Evolutionary conservation across 2,113 vertebrate genomes (phyloP), one percentile per base, ranked within the genome.

Genomic region (Chauna torquata): DNA sequence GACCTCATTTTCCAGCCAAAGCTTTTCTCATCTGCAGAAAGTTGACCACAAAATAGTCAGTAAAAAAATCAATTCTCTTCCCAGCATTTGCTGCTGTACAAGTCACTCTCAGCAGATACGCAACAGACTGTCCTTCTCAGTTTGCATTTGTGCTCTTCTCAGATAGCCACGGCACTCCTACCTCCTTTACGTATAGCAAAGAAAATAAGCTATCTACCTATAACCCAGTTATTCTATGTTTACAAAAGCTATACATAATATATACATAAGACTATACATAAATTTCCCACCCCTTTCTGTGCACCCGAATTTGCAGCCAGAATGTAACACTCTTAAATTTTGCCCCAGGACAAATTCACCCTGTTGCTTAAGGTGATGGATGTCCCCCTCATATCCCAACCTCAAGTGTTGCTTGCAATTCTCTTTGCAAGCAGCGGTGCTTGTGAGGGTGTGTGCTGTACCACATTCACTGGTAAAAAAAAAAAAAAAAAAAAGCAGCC

Each of bases 21-120:
- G 80, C 66, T 92, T 87, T 89, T 85, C 36, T 82, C 49, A 82
- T 86, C 38, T 87, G 57, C 44, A 82, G 82, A 83, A 95, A 50
- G 28, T 57, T 95, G 76, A 94, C 82, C 61, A 44, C 25, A 82
- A 96, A 89, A 79, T 38, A 89, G 70, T 57, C 2, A 70, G 88
- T 66, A 38, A 36, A 94, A 77, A 62, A 28, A 82, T 70, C 70
- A 88, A 61, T 95, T 72, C 32, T 54, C 25, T 95, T 94, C 40
- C 54, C n/a, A 89, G 70, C 25, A 30, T 82, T 85, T 65, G 34
- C 77, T 89, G 83, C 74, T 87, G 13, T 47, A 82, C 82, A 25
- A 47, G 40, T 45, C 82, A 78, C 22, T 82, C 66, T 85, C 36
- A 69, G 57, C 80, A 94, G 74, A 69, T 47, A 22, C 38, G 64